A percentile compares a stretch with the other conserved stretches of the same genome.
Conservation (phyloP, 2,888 invertebrate genomes). For the Ophion obscuratus region DNA sequence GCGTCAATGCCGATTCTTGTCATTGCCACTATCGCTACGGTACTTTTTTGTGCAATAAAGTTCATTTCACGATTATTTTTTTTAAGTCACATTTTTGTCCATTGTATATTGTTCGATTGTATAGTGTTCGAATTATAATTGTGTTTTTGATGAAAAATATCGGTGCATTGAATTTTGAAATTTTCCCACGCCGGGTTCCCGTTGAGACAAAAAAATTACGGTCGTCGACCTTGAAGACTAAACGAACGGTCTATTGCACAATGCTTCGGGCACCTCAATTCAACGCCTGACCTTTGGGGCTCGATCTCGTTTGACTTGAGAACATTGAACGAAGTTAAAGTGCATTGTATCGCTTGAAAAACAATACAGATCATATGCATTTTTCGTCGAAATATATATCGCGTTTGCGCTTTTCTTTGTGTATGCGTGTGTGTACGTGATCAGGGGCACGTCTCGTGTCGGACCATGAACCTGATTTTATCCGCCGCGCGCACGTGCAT, state of each 20-base stretch:
- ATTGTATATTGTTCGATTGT: not conserved
- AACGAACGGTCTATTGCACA: constrained; percentile 35
- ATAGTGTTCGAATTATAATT: constrained; percentile 14
- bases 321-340: not conserved
- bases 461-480: not conserved
- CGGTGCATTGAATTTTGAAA: not conserved
- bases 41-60: not conserved
- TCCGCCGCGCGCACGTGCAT: not conserved
- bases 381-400: not conserved
- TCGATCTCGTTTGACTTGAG: not conserved
- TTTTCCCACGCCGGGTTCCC: not conserved
- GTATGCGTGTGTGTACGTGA: constrained; percentile 31
- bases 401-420: not conserved
- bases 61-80: not conserved
- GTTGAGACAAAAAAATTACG: not conserved
- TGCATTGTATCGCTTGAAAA: not conserved
- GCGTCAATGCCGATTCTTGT: too few relatives aligned
- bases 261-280: constrained; percentile 6
- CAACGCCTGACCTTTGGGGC: constrained; percentile 25
- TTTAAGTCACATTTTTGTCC: not conserved
- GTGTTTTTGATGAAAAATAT: not conserved
- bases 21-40: not conserved
- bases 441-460: constrained; percentile 13
- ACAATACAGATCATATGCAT: not conserved
- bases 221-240: constrained; percentile 5